Evolutionary conservation across 1,140 invertebrate species (phyloP).

Genomic region (Mactra quadrangularis): DNA sequence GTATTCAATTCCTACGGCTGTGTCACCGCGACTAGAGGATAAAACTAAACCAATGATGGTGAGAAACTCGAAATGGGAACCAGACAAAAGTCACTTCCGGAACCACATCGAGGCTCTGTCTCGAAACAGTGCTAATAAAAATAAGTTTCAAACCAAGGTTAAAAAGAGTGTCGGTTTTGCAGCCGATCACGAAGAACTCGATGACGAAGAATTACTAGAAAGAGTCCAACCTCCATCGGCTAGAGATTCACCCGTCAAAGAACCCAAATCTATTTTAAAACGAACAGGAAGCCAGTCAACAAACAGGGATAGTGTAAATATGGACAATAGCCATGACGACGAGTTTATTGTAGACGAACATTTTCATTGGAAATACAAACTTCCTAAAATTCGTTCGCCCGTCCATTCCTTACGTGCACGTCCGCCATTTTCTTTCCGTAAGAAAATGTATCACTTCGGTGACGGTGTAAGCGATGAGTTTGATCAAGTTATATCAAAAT

Average conservation of each 20-base stretch:
- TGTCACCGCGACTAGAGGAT: neutral
- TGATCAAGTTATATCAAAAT: slow-evolving; percentile 50
- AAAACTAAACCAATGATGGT: neutral
- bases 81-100: slow-evolving; percentile 36
- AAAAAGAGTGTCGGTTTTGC: slow-evolving; percentile 56
- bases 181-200: slow-evolving; percentile 2
- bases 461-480: slow-evolving; percentile 49
- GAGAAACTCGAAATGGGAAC: slow-evolving; percentile 32
- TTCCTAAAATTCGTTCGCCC: slow-evolving; percentile 43
- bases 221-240: neutral
- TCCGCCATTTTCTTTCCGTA: slow-evolving; percentile 12
- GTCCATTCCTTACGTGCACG: neutral
- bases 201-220: slow-evolving; percentile 9
- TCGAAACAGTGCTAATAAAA: too few relatives aligned
- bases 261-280: slow-evolving; percentile 57
- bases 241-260: neutral
- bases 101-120: slow-evolving; percentile 13
- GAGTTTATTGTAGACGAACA: slow-evolving; percentile 38
- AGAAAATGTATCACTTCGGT: slow-evolving; percentile 42
- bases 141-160: neutral
- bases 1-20: slow-evolving; percentile 13
- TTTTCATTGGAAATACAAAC: slow-evolving; percentile 49
- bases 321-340: neutral
- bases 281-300: slow-evolving; percentile 1
- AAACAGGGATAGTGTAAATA: neutral